Evolutionary conservation across 2,113 vertebrate species (phyloP), one percentile per base, ranked within the genome.

Genomic region (Macquaria australasica): DNA sequence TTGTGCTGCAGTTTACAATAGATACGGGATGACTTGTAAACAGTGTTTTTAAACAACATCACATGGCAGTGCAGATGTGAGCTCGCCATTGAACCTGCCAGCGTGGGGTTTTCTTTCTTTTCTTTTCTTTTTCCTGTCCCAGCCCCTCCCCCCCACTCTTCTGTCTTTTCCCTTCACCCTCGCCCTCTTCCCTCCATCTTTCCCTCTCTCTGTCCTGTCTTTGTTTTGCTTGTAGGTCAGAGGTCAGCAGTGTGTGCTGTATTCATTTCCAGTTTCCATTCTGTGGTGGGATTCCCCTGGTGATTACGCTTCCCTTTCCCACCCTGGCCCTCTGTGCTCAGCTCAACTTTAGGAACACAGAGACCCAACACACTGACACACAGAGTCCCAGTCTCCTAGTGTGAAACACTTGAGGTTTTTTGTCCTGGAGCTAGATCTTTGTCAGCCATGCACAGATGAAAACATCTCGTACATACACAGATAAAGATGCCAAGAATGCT

Each of bases 251-350:
- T 9, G 41, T 89, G 86, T 58, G 86, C 88, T 92, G 84, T 92
- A 81, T 92, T 93, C 81, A 89, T 93, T 92, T 95, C 92, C 86
- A 92, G 87, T 94, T 93, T 92, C 91, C 90, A 87, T 84, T 92
- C 87, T 92, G 90, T 82, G 87, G 85, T 83, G 83, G 91, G 89
- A 92, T 88, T 93, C 90, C 91, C 92, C 82, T 81, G 83, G 71
- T 37, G 83, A 88, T 86, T 83, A 0, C 12, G 41, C 87, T 91
- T 93, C 78, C 91, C 83, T 92, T 95, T 93, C 94, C 92, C 92
- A 92, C 80, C 92, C 86, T 60, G 68, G 56, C 63, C 83, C 74
- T 71, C 67, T 41, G 14, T 23, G 15, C 80, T 82, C 18, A 1
- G 28, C 37, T 23, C 11, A 18, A 25, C 45, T 62, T 64, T 18